A percentile compares a stretch with the other conserved stretches of the same genome.
These are phyloP conservation scores for Castor canadensis DNA, from an alignment of 2,113 vertebrate genomes.

Conservation along the genomic window DNA sequence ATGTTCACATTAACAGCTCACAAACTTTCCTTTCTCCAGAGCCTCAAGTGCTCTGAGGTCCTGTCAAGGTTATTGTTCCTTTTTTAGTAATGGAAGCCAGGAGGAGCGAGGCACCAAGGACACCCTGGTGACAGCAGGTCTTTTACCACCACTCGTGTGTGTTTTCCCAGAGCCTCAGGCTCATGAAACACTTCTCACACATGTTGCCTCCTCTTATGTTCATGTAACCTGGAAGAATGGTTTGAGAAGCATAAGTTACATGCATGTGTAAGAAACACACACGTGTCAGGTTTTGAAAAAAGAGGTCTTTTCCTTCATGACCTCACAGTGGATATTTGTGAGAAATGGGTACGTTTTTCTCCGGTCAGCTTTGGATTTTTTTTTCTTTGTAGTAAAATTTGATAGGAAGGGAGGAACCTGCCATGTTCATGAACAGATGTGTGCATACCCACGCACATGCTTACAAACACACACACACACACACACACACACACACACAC, in stretches of 20 bases:
- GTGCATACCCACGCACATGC: no score
- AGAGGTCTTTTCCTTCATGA: not conserved
- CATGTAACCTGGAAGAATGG: not conserved
- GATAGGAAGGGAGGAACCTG: not conserved
- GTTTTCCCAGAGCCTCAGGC: not conserved
- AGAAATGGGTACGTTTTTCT: not conserved
- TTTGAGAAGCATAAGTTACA: not conserved
- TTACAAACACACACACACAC: no score
- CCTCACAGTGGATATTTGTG: not conserved
- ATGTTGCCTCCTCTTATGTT: not conserved
- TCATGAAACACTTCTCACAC: not conserved
- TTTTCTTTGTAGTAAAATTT: not conserved
- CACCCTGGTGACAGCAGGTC: not conserved
- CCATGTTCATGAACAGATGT: not conserved
- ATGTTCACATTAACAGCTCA: no score
- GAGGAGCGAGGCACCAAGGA: not conserved
- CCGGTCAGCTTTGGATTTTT: not conserved
- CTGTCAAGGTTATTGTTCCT: not conserved
- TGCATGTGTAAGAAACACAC: not conserved
- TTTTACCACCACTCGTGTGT: rapidly evolving
- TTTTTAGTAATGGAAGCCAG: not conserved
- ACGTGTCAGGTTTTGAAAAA: not conserved
- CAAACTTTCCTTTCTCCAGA: not conserved
- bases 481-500: not conserved
- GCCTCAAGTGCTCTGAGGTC: not conserved